phyloP scores from a whole-genome alignment of 1,140 invertebrate species.

The Atta texana region DNA sequence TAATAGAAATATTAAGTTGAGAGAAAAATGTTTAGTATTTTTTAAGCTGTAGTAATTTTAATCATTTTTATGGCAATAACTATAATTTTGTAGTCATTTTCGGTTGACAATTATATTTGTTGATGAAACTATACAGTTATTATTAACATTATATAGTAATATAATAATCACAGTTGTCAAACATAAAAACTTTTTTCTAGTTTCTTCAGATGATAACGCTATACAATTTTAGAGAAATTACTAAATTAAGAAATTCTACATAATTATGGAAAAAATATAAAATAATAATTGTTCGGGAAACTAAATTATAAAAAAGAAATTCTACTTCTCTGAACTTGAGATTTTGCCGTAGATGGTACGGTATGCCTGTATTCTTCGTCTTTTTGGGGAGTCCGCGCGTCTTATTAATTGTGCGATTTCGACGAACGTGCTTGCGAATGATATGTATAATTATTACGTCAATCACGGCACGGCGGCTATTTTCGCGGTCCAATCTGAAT shows the following conservation, averaged over 20 bases:
- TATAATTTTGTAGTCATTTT: too few relatives aligned
- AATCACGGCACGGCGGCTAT: conserved; percentile 64
- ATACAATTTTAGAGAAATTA: too few relatives aligned
- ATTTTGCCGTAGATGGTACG: neutral
- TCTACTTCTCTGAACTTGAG: neutral
- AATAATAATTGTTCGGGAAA: neutral
- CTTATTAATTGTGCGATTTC: conserved; percentile 59
- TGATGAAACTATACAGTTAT: too few relatives aligned
- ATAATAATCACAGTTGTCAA: too few relatives aligned
- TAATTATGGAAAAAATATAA: neutral
- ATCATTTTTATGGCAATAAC: too few relatives aligned
- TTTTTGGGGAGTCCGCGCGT: neutral
- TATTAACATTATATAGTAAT: too few relatives aligned
- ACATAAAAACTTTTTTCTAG: too few relatives aligned
- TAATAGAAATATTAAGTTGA: too few relatives aligned
- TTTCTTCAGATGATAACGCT: too few relatives aligned
- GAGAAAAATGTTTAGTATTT: too few relatives aligned
- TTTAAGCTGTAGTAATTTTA: too few relatives aligned
- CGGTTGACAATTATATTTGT: too few relatives aligned
- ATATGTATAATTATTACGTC: conserved; percentile 72
- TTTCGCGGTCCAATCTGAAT: conserved; percentile 52
- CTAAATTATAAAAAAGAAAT: neutral
- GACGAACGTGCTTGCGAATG: conserved; percentile 45
- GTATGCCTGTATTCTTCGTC: neutral
- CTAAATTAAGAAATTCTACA: neutral